Evolutionary conservation across 92 coral and sea anemone genomes (phyloP).

Genomic region (Parazoanthus darwini): DNA sequence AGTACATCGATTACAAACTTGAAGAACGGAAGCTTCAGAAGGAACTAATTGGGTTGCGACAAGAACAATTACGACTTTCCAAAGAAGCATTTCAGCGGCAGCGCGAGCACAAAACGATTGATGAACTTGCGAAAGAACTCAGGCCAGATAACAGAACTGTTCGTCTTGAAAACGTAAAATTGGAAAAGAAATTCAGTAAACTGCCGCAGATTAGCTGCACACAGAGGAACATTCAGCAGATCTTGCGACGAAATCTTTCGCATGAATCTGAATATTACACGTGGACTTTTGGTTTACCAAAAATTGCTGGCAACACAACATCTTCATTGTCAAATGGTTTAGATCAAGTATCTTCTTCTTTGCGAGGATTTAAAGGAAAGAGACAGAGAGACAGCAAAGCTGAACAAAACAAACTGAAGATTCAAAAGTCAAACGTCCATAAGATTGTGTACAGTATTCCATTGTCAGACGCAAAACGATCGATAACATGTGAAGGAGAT

Average conservation of each 20-base stretch:
- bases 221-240: slow-evolving; percentile 67
- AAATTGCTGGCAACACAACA: slow-evolving; percentile 40
- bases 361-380: background rate
- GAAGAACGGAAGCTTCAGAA: slow-evolving; percentile 70
- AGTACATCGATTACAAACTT: slow-evolving; percentile 73
- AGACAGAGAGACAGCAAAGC: background rate
- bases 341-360: slow-evolving; percentile 21
- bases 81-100: slow-evolving; percentile 69
- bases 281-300: slow-evolving; percentile 80
- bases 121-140: slow-evolving; percentile 78
- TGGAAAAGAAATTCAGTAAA: slow-evolving; percentile 61
- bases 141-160: slow-evolving; percentile 52
- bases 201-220: slow-evolving; percentile 73
- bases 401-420: background rate
- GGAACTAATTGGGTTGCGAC: slow-evolving; percentile 65
- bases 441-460: slow-evolving; percentile 22
- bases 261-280: slow-evolving; percentile 81
- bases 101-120: slow-evolving; percentile 61
- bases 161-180: slow-evolving; percentile 48
- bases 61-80: slow-evolving; percentile 66
- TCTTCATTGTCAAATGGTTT: background rate
- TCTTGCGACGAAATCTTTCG: slow-evolving; percentile 63
- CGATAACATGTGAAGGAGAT: background rate
- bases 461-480: background rate
- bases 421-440: background rate